Evolutionary conservation across 2,113 vertebrate species (phyloP).

Genomic region (Tautogolabrus adspersus): DNA sequence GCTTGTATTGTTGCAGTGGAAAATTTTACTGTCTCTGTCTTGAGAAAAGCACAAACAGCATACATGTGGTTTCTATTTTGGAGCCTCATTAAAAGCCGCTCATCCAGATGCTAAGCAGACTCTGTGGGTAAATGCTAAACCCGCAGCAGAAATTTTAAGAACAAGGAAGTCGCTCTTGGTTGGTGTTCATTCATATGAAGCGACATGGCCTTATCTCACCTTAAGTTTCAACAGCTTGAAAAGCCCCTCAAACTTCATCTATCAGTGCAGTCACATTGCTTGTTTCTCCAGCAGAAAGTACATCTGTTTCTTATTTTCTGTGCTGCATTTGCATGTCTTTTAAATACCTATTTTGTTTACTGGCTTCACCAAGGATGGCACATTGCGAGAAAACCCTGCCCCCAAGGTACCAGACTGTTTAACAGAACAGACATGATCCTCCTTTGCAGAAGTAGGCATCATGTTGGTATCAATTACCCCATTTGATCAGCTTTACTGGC

Average conservation of each 20-base stretch:
- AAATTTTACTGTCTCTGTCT: slow-evolving; percentile 47
- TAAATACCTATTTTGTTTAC: slow-evolving; percentile 55
- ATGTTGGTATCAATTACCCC: slow-evolving; percentile 5
- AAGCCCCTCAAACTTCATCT: not conserved
- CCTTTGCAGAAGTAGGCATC: slow-evolving; percentile 14
- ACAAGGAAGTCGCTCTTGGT: slow-evolving; percentile 3
- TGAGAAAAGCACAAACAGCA: slow-evolving; percentile 28
- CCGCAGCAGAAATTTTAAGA: not conserved
- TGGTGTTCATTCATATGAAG: not conserved
- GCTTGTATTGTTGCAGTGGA: slow-evolving; percentile 61
- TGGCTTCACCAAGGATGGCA: slow-evolving; percentile 54
- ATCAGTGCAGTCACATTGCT: not conserved
- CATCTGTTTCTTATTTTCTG: slow-evolving; percentile 18
- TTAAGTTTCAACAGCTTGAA: not conserved
- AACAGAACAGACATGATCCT: slow-evolving; percentile 31
- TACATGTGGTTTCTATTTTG: slow-evolving; percentile 58
- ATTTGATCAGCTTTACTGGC: slow-evolving; percentile 1
- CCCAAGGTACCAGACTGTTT: slow-evolving; percentile 37
- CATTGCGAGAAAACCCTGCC: slow-evolving; percentile 25
- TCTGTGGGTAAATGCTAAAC: not conserved
- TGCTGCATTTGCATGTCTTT: slow-evolving; percentile 41
- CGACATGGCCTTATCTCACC: not conserved
- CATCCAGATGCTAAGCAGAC: slow-evolving; percentile 27
- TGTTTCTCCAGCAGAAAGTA: not conserved
- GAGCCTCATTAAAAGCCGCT: slow-evolving; percentile 19